phyloP scores from a whole-genome alignment of 2,113 vertebrate species.

The Oceanites oceanicus region DNA sequence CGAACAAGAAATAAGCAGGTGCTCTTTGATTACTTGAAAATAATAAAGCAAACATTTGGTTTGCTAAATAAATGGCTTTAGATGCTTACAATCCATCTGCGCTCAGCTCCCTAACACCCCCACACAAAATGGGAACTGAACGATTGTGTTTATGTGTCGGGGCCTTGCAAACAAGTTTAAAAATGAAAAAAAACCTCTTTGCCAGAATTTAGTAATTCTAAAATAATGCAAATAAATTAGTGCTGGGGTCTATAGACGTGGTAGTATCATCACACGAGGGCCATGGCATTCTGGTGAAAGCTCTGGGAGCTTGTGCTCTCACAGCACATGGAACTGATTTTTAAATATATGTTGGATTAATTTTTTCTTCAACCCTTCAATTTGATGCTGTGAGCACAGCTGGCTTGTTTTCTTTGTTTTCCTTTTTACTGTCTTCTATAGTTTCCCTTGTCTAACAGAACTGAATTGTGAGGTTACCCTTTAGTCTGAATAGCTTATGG shows the following conservation, averaged over 20 bases:
- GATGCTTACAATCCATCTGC: neutral
- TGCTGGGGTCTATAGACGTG: neutral
- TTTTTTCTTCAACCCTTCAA: neutral
- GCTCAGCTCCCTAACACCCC: neutral
- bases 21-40: constrained; percentile 39
- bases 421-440: neutral
- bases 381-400: neutral
- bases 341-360: neutral
- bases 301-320: neutral
- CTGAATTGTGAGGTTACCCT: neutral
- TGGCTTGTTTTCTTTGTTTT: neutral
- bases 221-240: neutral
- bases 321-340: neutral
- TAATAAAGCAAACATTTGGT: constrained; percentile 31
- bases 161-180: neutral
- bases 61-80: constrained; percentile 46
- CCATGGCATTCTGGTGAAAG: neutral
- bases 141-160: neutral
- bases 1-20: constrained; percentile 16
- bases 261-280: neutral
- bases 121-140: neutral
- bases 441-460: neutral
- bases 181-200: neutral
- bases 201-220: neutral
- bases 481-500: neutral